Percentiles rank a stretch among this genome's conserved stretches.
Conservation (phyloP, 2,797 vertebrate species). For the Oreochromis grahami region DNA sequence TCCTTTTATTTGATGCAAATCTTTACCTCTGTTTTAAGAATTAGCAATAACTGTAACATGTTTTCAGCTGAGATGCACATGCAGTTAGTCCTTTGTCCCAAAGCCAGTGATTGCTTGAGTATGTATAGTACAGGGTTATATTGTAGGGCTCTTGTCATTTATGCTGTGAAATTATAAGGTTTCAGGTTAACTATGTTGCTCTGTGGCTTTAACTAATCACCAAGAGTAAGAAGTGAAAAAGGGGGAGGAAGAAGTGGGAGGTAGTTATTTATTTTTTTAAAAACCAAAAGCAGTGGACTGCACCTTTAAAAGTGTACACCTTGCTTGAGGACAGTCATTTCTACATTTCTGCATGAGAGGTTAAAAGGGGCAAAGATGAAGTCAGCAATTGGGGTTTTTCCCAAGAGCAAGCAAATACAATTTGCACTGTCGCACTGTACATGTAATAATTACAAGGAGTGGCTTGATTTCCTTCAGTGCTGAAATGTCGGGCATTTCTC, state of each 20-base stretch:
- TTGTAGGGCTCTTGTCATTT: slow-evolving; percentile 14
- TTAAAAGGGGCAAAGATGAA: slow-evolving; percentile 12
- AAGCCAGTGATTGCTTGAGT: slow-evolving; percentile 1
- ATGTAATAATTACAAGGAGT: slow-evolving; percentile 4
- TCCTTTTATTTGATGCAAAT: slow-evolving; percentile 9
- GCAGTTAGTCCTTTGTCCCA: slow-evolving; percentile 18
- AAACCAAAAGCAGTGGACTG: slow-evolving; percentile 33
- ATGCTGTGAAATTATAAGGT: slow-evolving; percentile 64
- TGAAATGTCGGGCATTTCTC: slow-evolving; percentile 16
- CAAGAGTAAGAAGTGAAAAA: slow-evolving; percentile 4
- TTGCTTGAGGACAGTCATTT: slow-evolving; percentile 15
- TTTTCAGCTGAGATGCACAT: slow-evolving; percentile 13
- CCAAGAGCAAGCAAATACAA: not conserved
- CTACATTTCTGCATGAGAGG: not conserved
- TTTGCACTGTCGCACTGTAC: slow-evolving; percentile 35
- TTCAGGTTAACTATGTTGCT: slow-evolving; percentile 27
- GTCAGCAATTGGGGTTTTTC: slow-evolving; percentile 8
- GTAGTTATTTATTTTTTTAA: slow-evolving; percentile 14
- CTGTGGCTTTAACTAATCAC: slow-evolving; percentile 14
- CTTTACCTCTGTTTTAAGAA: slow-evolving; percentile 21
- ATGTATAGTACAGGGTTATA: not conserved
- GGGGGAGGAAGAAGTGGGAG: slow-evolving; percentile 16
- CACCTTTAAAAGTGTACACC: slow-evolving; percentile 23
- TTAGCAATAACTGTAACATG: not conserved
- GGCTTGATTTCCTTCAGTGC: slow-evolving; percentile 15